Base-by-base conservation (phyloP, 2,888 invertebrate genomes). In the Junonia oenone region DNA sequence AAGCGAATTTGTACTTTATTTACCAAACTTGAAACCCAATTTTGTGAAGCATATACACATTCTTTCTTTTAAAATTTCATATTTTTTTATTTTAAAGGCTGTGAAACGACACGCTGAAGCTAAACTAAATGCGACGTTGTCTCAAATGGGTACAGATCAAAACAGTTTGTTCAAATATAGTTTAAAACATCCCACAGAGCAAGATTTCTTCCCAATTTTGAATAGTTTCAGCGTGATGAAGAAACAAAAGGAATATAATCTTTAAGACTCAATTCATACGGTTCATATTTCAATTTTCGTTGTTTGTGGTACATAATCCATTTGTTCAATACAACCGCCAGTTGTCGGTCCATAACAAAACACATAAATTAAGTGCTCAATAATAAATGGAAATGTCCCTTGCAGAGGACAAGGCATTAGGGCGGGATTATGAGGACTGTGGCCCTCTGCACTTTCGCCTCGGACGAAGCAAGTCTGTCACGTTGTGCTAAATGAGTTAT, bases 351-450 rank as follows among this genome's bases (percentile, higher is more conserved):
- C 89, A 90, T 89, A 87, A 89, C 88, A 89, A 90, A 89, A 90
- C 90, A 90, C 90, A 91, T 91, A 91, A 91, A 91, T 91, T 91
- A 90, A 90, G 90, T 89, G 89, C 90, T 89, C 90, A 90, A 90
- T 91, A 91, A 91, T 91, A 91, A 91, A 91, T 91, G 90, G 90
- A 88, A 89, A 87, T 91, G 91, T 91, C 91, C 89, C 80, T 83
- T 81, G 86, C 91, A 91, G 90, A 86, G 88, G 88, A 87, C 89
- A 85, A 87, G 83, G 88, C 87, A 87, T 89, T 90, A 89, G 82
- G 86, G 85, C 83, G 83, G 89, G 89, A 88, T 89, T 90, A 90
- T 87, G 87, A 87, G 81, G 76, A 80, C 80, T 75, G 76, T 72
- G 76, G 77, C 76, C 81, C 79, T 81, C 73, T 75, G 75, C 75